These are phyloP conservation scores for Scaptomyza montana DNA, from an alignment of 1,140 invertebrate species.

Conservation along the genomic window DNA sequence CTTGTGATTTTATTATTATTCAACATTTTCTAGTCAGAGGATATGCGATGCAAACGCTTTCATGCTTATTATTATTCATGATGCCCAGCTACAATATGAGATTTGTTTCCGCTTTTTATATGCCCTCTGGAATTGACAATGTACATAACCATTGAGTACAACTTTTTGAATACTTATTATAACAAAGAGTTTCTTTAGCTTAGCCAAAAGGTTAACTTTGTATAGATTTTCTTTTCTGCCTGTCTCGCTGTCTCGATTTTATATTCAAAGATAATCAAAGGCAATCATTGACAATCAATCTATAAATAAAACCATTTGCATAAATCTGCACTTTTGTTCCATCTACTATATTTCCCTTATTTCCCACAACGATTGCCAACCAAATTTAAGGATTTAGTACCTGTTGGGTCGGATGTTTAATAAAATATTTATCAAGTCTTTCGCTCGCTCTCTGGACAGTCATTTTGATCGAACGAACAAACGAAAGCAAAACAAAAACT, in stretches of 20 bases:
- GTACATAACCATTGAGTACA: no score
- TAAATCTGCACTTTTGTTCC: slow-evolving; percentile 60
- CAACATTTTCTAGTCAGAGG: not conserved
- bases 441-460: not conserved
- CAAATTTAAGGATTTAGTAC: slow-evolving; percentile 50
- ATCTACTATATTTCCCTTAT: not conserved
- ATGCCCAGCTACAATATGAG: slow-evolving; percentile 38
- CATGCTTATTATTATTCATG: slow-evolving; percentile 78
- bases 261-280: slow-evolving; percentile 3
- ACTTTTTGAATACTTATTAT: no score
- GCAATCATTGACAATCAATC: slow-evolving; percentile 74
- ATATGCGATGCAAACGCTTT: slow-evolving; percentile 48
- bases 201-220: no score
- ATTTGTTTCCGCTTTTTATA: slow-evolving; percentile 72
- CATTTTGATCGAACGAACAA: slow-evolving; percentile 22
- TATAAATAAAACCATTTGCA: slow-evolving; percentile 73
- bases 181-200: no score
- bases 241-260: no score
- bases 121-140: not conserved
- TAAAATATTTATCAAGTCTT: slow-evolving; percentile 56
- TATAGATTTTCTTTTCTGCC: no score
- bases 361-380: slow-evolving; percentile 54
- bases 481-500: slow-evolving; percentile 7
- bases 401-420: slow-evolving; percentile 56
- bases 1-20: slow-evolving; percentile 59